Base-by-base conservation (phyloP, 2,113 vertebrate genomes). In the Mormyrus iriodes region DNA sequence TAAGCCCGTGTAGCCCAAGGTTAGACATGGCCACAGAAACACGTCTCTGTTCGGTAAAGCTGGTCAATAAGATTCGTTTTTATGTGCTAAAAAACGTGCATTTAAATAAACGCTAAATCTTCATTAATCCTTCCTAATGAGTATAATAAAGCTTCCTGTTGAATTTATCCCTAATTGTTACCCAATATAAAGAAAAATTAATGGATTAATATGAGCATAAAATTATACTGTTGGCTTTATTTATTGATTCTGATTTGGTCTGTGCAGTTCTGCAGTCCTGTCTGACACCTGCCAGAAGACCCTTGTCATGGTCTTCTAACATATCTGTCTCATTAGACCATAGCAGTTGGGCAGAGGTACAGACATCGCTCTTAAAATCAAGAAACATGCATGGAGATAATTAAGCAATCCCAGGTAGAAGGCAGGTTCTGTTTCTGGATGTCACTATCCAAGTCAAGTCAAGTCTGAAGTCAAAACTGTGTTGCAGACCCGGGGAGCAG, bases 321-420 rank as follows among this genome's bases (percentile, higher is more conserved):
- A 91, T 42, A 13, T 90, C 87, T 31, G 89, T 91, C 90, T 90
- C 91, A 88, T 91, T 89, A 91, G 91, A 93, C 91, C 48, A 91
- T 92, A 92, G 12, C 92, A 91, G 92, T 93, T 91, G 94, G 93
- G 92, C 93, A 92, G 91, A 88, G 92, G 93, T 94, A 92, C 90
- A 90, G 90, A 91, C 90, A 91, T 92, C 90, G 93, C 93, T 94
- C 94, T 95, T 95, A 96, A 96, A 95, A 94, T 95, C 94, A 95
- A 95, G 95, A 95, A 95, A 95, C 95, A 95, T 95, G 94, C 94
- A 93, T 93, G 94, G 90, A 95, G 95, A 95, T 96, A 95, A 96
- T 96, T 96, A 95, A 83, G 94, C 94, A 94, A 93, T 95, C 94
- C 94, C 95, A 95, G 95, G 95, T 96, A 95, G 89, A 52, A 24